A percentile compares a stretch with the other conserved stretches of the same genome.
Evolutionary conservation across 2,888 invertebrate genomes (phyloP).

Genomic region (Apocheima hispidaria): DNA sequence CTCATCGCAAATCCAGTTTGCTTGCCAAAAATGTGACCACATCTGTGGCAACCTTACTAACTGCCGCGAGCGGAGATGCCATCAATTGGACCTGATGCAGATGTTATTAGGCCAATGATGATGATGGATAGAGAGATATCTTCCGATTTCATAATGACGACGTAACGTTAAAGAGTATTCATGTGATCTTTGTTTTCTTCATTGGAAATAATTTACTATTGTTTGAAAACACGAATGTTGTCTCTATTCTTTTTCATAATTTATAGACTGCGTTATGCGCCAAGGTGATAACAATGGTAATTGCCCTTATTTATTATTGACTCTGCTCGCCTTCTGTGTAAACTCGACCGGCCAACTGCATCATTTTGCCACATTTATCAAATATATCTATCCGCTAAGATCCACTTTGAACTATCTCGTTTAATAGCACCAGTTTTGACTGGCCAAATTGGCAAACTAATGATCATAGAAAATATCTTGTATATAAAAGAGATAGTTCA

Average conservation of each 20-base stretch:
- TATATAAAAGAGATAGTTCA: constrained; percentile 5
- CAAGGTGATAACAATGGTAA: constrained; percentile 71
- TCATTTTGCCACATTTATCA: constrained; percentile 46
- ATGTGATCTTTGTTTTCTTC: not conserved
- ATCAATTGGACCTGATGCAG: too few species aligned
- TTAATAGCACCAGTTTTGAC: constrained; percentile 20
- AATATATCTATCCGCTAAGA: constrained; percentile 37
- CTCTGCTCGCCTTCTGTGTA: constrained; percentile 58
- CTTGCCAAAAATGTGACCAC: too few species aligned
- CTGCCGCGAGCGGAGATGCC: too few species aligned
- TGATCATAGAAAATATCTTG: constrained; percentile 9
- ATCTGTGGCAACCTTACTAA: too few species aligned
- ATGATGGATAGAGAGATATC: too few species aligned
- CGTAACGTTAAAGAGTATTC: too few species aligned
- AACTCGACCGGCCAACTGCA: constrained; percentile 57
- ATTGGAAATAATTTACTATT: not conserved
- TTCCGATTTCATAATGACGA: too few species aligned
- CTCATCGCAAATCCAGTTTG: too few species aligned
- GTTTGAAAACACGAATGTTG: constrained; percentile 6
- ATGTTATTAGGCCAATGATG: too few species aligned
- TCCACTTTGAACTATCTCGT: constrained; percentile 15
- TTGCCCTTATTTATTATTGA: constrained; percentile 70
- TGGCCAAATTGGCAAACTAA: constrained; percentile 24
- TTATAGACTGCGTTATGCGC: constrained; percentile 50
- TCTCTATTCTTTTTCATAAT: constrained; percentile 22